These are phyloP conservation scores for Labia minor DNA, from an alignment of 2,888 invertebrate genomes.

Conservation along the genomic window DNA sequence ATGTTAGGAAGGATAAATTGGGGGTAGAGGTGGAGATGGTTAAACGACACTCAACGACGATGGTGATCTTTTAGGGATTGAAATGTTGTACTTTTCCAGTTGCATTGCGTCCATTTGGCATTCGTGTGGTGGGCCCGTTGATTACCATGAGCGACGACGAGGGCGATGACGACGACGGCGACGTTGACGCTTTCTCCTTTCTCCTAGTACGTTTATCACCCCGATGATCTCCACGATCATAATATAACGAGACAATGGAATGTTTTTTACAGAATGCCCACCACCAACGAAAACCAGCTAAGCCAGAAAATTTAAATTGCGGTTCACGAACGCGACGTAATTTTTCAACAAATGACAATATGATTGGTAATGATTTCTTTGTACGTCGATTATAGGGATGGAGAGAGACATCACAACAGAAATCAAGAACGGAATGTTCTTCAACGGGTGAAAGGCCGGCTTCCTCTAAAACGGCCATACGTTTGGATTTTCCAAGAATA, in stretches of 20 bases:
- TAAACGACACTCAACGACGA: neutral
- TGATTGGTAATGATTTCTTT: constrained; percentile 51
- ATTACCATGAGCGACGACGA: neutral
- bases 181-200: constrained; percentile 31
- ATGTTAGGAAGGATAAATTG: too few relatives aligned
- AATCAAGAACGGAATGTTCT: constrained; percentile 56
- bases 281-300: constrained; percentile 69
- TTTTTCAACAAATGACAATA: constrained; percentile 55
- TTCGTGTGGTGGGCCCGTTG: neutral
- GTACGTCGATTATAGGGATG: constrained; percentile 61
- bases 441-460: constrained; percentile 49
- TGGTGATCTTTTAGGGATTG: neutral
- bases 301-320: constrained; percentile 53
- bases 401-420: constrained; percentile 59
- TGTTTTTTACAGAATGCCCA: constrained; percentile 74
- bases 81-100: neutral
- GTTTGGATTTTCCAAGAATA: constrained; percentile 62
- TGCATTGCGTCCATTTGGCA: neutral
- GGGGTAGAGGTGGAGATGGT: neutral
- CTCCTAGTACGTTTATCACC: constrained; percentile 32
- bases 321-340: constrained; percentile 49
- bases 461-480: constrained; percentile 64
- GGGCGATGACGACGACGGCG: constrained; percentile 1
- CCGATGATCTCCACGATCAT: constrained; percentile 31
- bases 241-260: constrained; percentile 56